Evolutionary conservation across 2,113 vertebrate genomes (phyloP).

Genomic region (Ifrita kowaldi): DNA sequence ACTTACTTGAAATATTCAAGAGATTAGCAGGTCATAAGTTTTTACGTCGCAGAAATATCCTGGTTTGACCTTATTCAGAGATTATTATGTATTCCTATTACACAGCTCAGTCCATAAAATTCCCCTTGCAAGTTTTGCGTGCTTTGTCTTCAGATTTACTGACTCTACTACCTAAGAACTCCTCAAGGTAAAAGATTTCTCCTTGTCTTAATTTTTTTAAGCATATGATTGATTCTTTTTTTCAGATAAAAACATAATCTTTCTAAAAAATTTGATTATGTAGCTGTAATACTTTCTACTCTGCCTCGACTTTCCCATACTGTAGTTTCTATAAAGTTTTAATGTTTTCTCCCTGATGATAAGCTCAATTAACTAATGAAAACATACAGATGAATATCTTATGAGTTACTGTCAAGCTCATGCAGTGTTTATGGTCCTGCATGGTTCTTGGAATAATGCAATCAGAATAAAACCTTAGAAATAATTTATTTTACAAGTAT

Average conservation of each 20-base stretch:
- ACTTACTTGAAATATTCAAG: background rate
- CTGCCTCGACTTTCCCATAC: background rate
- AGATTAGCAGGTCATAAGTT: background rate
- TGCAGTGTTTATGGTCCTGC: background rate
- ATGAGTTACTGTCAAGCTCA: background rate
- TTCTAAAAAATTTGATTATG: background rate
- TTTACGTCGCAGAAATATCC: constrained; percentile 1
- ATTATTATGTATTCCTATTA: background rate
- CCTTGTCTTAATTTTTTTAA: background rate
- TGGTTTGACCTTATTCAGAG: constrained; percentile 26
- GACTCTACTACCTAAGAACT: background rate
- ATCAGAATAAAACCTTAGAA: background rate
- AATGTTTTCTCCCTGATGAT: background rate
- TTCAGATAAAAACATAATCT: background rate
- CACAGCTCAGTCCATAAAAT: background rate
- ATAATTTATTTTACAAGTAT: background rate
- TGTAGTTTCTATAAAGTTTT: background rate
- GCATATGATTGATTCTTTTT: background rate
- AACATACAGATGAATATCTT: background rate
- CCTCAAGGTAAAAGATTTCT: constrained; percentile 14
- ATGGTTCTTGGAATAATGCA: background rate
- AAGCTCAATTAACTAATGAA: background rate
- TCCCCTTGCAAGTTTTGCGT: background rate
- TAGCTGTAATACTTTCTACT: background rate
- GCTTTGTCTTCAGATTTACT: background rate